phyloP scores from a whole-genome alignment of 1,140 invertebrate species.

The Eupristina koningsbergeri region DNA sequence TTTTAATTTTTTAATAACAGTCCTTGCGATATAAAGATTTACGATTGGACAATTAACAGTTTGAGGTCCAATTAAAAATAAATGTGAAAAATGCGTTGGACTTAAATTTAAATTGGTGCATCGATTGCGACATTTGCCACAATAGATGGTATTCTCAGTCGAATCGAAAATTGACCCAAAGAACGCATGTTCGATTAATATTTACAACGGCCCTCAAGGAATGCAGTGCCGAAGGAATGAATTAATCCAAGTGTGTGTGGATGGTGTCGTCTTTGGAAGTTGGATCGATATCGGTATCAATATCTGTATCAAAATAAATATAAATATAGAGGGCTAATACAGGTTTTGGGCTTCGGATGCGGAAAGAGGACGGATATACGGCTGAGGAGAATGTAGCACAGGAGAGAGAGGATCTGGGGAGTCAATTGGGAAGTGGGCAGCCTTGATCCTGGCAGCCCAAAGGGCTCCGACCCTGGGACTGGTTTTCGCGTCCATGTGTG shows the following conservation, averaged over 20 bases:
- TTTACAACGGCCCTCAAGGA: not conserved
- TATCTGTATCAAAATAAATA: too few relatives aligned
- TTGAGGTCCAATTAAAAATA: too few relatives aligned
- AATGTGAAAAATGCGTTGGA: not conserved
- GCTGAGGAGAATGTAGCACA: not conserved
- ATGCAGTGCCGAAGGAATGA: too few relatives aligned
- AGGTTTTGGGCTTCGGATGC: not conserved
- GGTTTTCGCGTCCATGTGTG: slow-evolving; percentile 49
- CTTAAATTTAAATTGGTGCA: not conserved
- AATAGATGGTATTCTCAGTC: not conserved
- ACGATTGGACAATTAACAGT: not conserved
- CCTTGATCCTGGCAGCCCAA: slow-evolving; percentile 57
- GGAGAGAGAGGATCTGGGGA: slow-evolving; percentile 22
- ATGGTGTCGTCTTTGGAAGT: too few relatives aligned
- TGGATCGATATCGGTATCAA: too few relatives aligned
- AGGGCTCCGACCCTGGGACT: slow-evolving; percentile 59
- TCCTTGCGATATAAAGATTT: not conserved
- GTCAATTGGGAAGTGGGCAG: slow-evolving; percentile 55
- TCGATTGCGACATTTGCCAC: not conserved
- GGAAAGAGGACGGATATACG: not conserved
- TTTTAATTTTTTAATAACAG: too few relatives aligned
- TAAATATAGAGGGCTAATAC: too few relatives aligned
- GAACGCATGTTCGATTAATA: not conserved
- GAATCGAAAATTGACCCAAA: not conserved
- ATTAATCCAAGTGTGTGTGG: too few relatives aligned